Evolutionary conservation across 2,888 invertebrate species (phyloP), one percentile per base, ranked within the genome.

Genomic region (Tetragonisca angustula): DNA sequence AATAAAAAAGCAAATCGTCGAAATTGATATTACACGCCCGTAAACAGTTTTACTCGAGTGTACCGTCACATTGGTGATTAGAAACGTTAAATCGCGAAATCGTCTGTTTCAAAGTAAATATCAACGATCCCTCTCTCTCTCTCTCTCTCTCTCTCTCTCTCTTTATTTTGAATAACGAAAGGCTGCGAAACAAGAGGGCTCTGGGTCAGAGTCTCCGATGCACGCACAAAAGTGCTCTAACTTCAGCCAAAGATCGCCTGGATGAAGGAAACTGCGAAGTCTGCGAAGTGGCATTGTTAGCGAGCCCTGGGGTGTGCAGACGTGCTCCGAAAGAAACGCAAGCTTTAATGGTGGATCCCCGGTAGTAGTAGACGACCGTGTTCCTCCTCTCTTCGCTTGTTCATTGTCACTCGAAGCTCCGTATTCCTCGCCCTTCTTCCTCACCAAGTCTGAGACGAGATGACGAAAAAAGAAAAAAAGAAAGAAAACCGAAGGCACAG

Each of bases 281-380:
- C 78, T 77, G 80, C 61, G 36, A 85, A 82, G 80, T 73, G 67
- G 83, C 80, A 85, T 86, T 86, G 86, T 86, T 75, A 74, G 54
- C 15, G 5, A 77, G 74, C 77, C 77, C 76, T 77, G 59, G 24
- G 79, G 75, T 64, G 77, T 59, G 75, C 62, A 75, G 77, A 76
- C 78, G 79, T 76, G 81, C 74, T 77, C 32, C 79, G 76, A 77
- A 81, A 84, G 82, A 80, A 74, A 36, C 67, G 27, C 67, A 56
- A 80, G 52, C 79, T 74, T 69, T 83, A 87, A 87, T 81, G 80
- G 71, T 65, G 69, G 79, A 65, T 69, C 52, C 71, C 71, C 43
- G 43, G 43, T 43, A 73, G 49, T 69, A 54, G 69, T 72, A 67
- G 68, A 54, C 71, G 17, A 50, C 19, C 73, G 50, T 36, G 43